These are phyloP conservation scores for Hydriomena furcata DNA, from an alignment of 2,888 invertebrate genomes.

Conservation along the genomic window DNA sequence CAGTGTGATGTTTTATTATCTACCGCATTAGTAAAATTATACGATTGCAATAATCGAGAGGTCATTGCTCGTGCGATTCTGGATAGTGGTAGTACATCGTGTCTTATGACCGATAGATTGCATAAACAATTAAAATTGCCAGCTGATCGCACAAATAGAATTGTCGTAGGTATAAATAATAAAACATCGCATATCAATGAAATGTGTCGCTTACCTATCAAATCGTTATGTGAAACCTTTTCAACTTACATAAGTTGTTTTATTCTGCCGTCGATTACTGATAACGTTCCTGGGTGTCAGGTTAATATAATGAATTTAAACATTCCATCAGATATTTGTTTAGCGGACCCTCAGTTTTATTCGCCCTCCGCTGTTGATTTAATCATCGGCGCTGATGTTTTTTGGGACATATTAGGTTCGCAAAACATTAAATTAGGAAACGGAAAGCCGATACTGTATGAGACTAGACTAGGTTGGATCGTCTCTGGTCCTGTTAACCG, in stretches of 20 bases:
- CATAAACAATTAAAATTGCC: not conserved
- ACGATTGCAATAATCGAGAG: constrained; percentile 16
- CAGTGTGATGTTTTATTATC: constrained; percentile 11
- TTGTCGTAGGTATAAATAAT: constrained; percentile 3
- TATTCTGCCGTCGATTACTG: constrained; percentile 17
- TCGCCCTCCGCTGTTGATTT: constrained; percentile 3
- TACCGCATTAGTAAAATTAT: constrained; percentile 19
- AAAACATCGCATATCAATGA: not conserved
- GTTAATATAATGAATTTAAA: constrained; percentile 9
- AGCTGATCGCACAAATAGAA: not conserved
- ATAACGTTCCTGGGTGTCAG: constrained; percentile 1
- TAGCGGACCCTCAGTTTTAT: constrained; percentile 13
- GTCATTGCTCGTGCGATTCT: constrained; percentile 15
- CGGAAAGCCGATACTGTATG: constrained; percentile 10
- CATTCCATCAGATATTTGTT: constrained; percentile 3
- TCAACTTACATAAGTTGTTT: not conserved
- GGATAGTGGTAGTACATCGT: constrained; percentile 13
- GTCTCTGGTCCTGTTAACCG: constrained; percentile 22
- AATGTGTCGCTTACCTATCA: constrained; percentile 1
- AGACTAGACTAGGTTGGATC: constrained; percentile 25
- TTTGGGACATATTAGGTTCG: constrained; percentile 17
- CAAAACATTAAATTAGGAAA: constrained; percentile 14
- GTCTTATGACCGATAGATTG: constrained; percentile 1
- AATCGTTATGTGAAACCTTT: not conserved
- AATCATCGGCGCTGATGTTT: constrained; percentile 7